Percentiles rank a stretch among this genome's conserved stretches.
These are phyloP conservation scores for Xerus inauris DNA, from an alignment of 2,113 vertebrate genomes.

Conservation along the genomic window DNA sequence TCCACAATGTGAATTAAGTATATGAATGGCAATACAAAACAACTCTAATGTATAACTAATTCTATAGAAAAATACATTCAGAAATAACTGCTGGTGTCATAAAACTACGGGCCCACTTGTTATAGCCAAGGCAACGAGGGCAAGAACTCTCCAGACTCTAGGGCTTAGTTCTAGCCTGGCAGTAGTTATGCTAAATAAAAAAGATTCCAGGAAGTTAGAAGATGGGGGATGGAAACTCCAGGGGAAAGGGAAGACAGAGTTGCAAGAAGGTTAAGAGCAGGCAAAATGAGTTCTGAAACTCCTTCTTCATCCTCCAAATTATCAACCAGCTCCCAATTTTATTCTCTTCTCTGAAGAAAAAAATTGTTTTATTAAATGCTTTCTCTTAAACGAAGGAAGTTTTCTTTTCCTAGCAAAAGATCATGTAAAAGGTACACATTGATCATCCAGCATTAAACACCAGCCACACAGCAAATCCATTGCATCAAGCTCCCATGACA, in stretches of 20 bases:
- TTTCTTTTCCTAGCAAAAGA: conserved; percentile 7
- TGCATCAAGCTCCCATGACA: not conserved
- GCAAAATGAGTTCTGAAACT: not conserved
- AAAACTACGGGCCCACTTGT: not conserved
- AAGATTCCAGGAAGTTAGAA: not conserved
- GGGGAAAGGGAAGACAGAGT: not conserved
- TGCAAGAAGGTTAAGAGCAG: not conserved
- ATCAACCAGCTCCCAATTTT: not conserved
- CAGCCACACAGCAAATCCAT: not conserved
- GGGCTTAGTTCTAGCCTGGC: not conserved
- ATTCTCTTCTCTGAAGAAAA: not conserved
- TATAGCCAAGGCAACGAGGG: not conserved
- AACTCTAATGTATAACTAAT: not conserved
- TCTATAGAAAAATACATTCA: not conserved
- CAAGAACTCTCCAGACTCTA: not conserved
- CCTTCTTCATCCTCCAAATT: not conserved
- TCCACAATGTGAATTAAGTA: not conserved
- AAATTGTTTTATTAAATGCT: not conserved
- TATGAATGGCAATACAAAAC: conserved; percentile 16
- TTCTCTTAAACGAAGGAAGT: not conserved
- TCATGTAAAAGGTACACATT: not conserved
- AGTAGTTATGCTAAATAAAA: not conserved
- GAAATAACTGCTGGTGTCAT: not conserved
- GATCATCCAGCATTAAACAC: not conserved
- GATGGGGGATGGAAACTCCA: not conserved